A percentile compares a stretch with the other conserved stretches of the same genome.
These are phyloP conservation scores for Eristalis arbustorum DNA, from an alignment of 2,888 invertebrate genomes.

Conservation along the genomic window DNA sequence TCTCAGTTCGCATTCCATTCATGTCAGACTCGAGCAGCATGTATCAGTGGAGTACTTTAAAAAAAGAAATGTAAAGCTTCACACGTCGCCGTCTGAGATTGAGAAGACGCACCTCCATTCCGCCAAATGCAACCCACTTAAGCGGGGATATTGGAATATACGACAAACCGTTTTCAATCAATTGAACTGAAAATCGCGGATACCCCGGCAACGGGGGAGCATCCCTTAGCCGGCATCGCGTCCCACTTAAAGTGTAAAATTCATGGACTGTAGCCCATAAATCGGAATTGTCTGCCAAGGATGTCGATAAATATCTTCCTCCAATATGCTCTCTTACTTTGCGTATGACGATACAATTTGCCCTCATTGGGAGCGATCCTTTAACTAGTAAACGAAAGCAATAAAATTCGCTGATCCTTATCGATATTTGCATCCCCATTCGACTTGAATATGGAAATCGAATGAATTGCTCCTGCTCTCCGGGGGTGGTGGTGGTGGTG, in stretches of 20 bases:
- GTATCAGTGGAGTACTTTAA: neutral
- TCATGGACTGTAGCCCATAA: conserved; percentile 21
- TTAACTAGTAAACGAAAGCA: conserved; percentile 69
- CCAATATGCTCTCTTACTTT: conserved; percentile 25
- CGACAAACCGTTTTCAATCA: conserved; percentile 4
- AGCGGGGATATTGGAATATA: neutral
- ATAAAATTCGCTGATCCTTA: conserved; percentile 63
- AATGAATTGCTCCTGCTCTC: conserved; percentile 38
- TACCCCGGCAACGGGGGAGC: neutral
- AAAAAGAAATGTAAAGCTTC: neutral
- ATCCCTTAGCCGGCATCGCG: neutral
- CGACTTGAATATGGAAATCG: conserved; percentile 56
- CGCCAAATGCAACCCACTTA: neutral
- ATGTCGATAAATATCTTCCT: conserved; percentile 35
- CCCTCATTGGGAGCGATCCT: conserved; percentile 65
- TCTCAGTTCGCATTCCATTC: too few species aligned
- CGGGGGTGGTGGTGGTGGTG: neutral
- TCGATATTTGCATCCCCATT: conserved; percentile 50
- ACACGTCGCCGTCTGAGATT: neutral
- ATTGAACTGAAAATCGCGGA: neutral
- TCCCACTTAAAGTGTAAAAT: conserved; percentile 16
- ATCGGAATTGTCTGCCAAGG: conserved; percentile 41
- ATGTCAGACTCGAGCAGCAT: too few species aligned
- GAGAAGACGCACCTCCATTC: neutral
- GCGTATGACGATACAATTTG: conserved; percentile 51